Evolutionary conservation across 1,140 invertebrate genomes (phyloP).

Genomic region (Drosophila setifemur): DNA sequence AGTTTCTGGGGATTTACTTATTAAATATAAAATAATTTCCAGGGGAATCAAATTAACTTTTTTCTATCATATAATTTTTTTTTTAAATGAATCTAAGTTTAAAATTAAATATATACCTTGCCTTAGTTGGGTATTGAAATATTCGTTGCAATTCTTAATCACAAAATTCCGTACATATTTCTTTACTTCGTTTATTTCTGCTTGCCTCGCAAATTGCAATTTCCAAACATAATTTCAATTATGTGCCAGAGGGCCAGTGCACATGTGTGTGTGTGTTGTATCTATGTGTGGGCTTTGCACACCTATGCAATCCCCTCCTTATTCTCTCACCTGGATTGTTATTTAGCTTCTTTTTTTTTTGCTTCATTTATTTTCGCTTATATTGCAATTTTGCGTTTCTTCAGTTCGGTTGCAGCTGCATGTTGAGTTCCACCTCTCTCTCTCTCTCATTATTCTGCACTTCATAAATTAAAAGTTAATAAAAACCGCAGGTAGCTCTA

Average conservation of each 20-base stretch:
- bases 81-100: too few relatives aligned
- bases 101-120: background rate
- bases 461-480: constrained; percentile 76
- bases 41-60: too few relatives aligned
- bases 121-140: background rate
- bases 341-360: background rate
- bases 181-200: constrained; percentile 1
- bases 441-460: constrained; percentile 44
- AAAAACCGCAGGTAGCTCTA: constrained; percentile 68
- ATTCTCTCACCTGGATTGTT: constrained; percentile 4
- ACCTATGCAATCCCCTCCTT: background rate
- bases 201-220: constrained; percentile 35
- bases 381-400: constrained; percentile 35
- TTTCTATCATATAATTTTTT: too few relatives aligned
- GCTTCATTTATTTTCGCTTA: constrained; percentile 38
- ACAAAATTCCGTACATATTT: constrained; percentile 9
- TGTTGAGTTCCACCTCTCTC: constrained; percentile 1
- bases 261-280: constrained; percentile 4
- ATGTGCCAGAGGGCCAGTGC: constrained; percentile 26
- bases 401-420: constrained; percentile 36
- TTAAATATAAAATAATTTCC: too few relatives aligned
- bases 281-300: background rate
- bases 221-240: constrained; percentile 61
- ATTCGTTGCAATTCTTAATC: background rate
- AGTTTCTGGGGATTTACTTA: too few relatives aligned